Evolutionary conservation across 1,140 invertebrate genomes (phyloP).

Genomic region (Musca vetustissima): DNA sequence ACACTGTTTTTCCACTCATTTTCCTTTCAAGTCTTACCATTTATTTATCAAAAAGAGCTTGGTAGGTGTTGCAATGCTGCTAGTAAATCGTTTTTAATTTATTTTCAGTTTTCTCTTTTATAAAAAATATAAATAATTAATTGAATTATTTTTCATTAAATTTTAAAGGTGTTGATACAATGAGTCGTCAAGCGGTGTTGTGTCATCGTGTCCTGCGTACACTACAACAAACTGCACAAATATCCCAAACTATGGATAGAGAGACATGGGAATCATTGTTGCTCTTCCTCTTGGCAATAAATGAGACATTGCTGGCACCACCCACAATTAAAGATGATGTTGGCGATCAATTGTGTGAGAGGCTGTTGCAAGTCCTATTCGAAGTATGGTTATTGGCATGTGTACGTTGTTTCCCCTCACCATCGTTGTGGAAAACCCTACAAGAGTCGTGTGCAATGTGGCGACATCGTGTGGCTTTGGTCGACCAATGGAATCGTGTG

Average conservation of each 20-base stretch:
- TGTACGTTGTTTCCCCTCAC: constrained; percentile 82
- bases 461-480: constrained; percentile 88
- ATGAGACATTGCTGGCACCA: constrained; percentile 87
- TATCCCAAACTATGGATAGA: constrained; percentile 74
- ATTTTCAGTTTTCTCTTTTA: not conserved
- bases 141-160: constrained; percentile 1
- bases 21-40: constrained; percentile 75
- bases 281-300: constrained; percentile 88
- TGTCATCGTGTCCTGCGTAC: constrained; percentile 92
- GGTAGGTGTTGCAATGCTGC: constrained; percentile 61
- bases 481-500: constrained; percentile 94
- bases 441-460: constrained; percentile 89
- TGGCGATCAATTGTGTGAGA: constrained; percentile 91
- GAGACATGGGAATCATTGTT: constrained; percentile 93
- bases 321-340: constrained; percentile 92
- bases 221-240: constrained; percentile 82
- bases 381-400: constrained; percentile 95
- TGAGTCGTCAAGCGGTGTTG: constrained; percentile 90
- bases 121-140: not conserved
- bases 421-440: constrained; percentile 94
- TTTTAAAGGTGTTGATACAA: constrained; percentile 75
- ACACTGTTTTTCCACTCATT: constrained; percentile 14
- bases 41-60: constrained; percentile 83
- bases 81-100: not conserved
- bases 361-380: constrained; percentile 90